Evolutionary conservation across 2,888 invertebrate species (phyloP), one percentile per base, ranked within the genome.

Genomic region (Nebria salina): DNA sequence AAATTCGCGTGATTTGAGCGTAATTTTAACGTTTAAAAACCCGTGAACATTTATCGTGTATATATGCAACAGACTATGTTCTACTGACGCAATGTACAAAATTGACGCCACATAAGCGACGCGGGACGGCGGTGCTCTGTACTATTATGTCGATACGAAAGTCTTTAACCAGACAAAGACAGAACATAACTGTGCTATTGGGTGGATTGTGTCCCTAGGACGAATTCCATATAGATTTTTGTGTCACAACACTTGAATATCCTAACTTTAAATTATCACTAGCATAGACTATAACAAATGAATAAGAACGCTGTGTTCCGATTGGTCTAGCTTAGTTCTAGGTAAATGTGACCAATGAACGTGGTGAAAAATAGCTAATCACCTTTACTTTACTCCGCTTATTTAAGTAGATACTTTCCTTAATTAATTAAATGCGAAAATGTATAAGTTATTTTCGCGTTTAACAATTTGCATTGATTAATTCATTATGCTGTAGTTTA

Each of bases 111-210:
- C 76, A 72, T 77, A 77, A 83, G 84, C 84, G 85, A 83, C 85
- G 75, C 82, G 70, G 73, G 54, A 83, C 81, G 85, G 83, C 42
- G 70, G 82, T 82, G 65, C 74, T 80, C 43, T 25, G 72, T 83
- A 85, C 82, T 82, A 84, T 54, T 79, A 82, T 81, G 85, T 86
- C 86, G 84, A 86, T 86, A 85, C 82, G 82, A 74, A 77, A 73
- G 42, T 73, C 43, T 34, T 72, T 41, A 41, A 72, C 25, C 41
- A 73, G 73, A 73, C 41, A 73, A 42, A 43, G 73, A 73, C 43
- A 11, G 73, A 73, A 42, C 26, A 72, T 26, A 68, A 54, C 7
- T 54, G 54, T 54, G 54, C 54, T 11, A 54, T 54, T 77, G 43
- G 74, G 72, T 34, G n/a, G 7, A 15, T 25, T 13, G 20, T 41